phyloP scores from a whole-genome alignment of 2,113 vertebrate species.

The Dicerorhinus sumatrensis region DNA sequence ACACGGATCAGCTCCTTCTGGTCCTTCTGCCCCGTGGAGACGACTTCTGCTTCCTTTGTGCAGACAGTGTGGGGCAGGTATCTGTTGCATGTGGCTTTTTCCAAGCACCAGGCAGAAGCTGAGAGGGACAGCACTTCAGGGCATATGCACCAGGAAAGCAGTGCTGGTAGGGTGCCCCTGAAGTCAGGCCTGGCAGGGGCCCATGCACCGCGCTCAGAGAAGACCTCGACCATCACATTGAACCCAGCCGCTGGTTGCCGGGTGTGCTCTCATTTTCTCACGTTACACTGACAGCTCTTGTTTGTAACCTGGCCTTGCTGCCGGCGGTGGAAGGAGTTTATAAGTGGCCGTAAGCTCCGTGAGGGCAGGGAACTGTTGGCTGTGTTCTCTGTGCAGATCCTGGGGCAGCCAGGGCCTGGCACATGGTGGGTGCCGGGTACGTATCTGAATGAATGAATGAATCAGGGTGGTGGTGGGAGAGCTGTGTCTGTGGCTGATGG shows the following conservation, averaged over 20 bases:
- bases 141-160: background rate
- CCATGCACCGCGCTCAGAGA: background rate
- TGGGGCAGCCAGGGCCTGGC: background rate
- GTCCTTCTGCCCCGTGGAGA: background rate
- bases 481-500: too few relatives aligned
- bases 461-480: background rate
- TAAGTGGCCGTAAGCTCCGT: background rate
- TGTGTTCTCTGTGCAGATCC: background rate
- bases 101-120: background rate
- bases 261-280: background rate
- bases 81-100: background rate
- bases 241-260: background rate
- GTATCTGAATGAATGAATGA: background rate
- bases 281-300: background rate
- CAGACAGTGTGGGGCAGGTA: rapidly evolving
- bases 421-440: background rate
- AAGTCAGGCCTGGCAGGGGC: background rate
- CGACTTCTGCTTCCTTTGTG: background rate
- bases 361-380: background rate
- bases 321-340: background rate
- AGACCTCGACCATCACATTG: background rate
- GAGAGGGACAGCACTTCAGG: background rate
- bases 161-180: background rate
- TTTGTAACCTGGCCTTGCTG: background rate
- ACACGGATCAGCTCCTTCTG: background rate